Percentiles rank a stretch among this genome's conserved stretches.
These are phyloP conservation scores for Tetragnatha montana DNA, from an alignment of 2,888 invertebrate species.

Conservation along the genomic window DNA sequence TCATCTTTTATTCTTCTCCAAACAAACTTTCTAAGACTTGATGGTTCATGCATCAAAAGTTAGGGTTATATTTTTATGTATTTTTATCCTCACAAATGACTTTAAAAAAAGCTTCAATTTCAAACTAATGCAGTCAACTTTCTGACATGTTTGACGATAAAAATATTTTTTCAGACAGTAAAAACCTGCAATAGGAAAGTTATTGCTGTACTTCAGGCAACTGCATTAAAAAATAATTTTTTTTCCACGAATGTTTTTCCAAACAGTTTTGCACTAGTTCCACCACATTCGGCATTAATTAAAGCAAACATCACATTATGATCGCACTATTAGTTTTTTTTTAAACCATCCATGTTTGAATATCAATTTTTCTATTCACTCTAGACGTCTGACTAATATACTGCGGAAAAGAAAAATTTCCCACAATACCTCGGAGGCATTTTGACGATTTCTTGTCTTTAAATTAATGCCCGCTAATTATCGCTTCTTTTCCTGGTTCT, in stretches of 20 bases:
- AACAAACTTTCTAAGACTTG: too few relatives aligned
- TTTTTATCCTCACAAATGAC: too few relatives aligned
- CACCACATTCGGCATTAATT: not conserved
- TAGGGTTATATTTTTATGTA: too few relatives aligned
- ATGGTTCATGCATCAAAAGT: too few relatives aligned
- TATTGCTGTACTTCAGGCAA: not conserved
- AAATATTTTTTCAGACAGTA: too few relatives aligned
- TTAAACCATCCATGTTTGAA: not conserved
- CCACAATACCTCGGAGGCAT: not conserved
- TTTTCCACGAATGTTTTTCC: not conserved
- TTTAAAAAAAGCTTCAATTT: too few relatives aligned
- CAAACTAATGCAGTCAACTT: too few relatives aligned
- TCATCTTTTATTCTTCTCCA: too few relatives aligned
- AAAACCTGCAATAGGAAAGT: too few relatives aligned
- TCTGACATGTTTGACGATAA: too few relatives aligned
- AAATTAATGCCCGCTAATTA: slow-evolving; percentile 68
- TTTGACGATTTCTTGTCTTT: slow-evolving; percentile 56
- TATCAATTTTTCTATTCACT: not conserved
- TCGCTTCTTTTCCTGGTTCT: slow-evolving; percentile 43
- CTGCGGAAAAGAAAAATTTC: not conserved
- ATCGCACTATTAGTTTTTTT: not conserved
- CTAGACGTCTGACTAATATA: not conserved
- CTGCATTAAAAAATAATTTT: not conserved
- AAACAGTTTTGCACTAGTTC: not conserved
- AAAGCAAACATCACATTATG: not conserved